phyloP scores from a whole-genome alignment of 1,140 invertebrate species.

The Phortica variegata region DNA sequence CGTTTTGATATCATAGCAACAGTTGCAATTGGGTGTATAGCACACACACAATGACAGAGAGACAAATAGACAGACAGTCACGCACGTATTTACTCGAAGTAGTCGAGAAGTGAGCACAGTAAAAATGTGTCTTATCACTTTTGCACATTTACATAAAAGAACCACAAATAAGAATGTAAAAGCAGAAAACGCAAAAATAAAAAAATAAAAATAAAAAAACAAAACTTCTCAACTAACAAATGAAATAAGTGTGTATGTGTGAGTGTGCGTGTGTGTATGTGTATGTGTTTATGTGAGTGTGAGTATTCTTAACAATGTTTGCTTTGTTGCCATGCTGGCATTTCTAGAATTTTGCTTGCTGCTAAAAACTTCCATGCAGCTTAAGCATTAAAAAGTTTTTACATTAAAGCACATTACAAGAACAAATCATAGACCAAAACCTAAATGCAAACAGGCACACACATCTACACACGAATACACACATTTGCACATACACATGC shows the following conservation, averaged over 20 bases:
- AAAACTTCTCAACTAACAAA: constrained; percentile 2
- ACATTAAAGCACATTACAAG: constrained; percentile 54
- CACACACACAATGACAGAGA: constrained; percentile 14
- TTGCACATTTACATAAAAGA: constrained; percentile 54
- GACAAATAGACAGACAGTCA: constrained; percentile 7
- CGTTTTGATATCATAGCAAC: too few relatives aligned
- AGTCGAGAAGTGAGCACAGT: constrained; percentile 27
- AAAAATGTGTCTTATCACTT: constrained; percentile 54
- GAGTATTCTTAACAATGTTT: not conserved
- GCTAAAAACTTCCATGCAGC: constrained; percentile 26
- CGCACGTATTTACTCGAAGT: not conserved
- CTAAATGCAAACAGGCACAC: constrained; percentile 28
- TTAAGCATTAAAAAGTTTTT: constrained; percentile 54
- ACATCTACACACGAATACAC: constrained; percentile 12
- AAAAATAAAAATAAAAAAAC: not conserved
- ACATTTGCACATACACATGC: too few relatives aligned
- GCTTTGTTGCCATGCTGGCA: not conserved
- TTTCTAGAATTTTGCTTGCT: not conserved
- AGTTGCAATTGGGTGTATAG: too few relatives aligned
- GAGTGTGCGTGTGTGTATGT: not conserved
- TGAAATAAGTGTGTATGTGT: not conserved
- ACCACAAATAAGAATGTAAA: constrained; percentile 47
- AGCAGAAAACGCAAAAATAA: not conserved
- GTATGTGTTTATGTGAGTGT: not conserved
- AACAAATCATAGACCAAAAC: constrained; percentile 49